Conservation (phyloP, 2,113 vertebrate species). For the Lanius collurio region DNA sequence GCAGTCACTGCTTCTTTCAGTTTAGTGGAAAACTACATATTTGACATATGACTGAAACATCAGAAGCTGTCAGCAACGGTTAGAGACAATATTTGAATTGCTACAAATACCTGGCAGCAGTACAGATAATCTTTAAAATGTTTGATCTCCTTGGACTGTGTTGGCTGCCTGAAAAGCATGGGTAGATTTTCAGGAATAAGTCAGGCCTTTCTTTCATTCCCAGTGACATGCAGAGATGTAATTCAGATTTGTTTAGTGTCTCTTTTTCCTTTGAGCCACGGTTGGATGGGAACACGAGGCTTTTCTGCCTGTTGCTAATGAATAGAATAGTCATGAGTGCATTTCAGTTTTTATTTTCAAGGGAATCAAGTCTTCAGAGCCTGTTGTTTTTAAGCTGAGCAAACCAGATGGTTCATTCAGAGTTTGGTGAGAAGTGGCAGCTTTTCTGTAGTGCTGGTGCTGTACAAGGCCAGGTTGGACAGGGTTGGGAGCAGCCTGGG, state of each 20-base stretch:
- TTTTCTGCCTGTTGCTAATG: not conserved
- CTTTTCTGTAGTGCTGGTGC: not conserved
- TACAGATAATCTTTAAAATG: slow-evolving; percentile 25
- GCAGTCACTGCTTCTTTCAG: not conserved
- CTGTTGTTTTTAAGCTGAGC: not conserved
- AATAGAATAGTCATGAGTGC: not conserved
- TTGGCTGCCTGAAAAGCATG: not conserved
- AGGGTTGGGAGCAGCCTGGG: not conserved
- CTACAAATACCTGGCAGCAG: slow-evolving; percentile 38
- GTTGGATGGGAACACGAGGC: not conserved
- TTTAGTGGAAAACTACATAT: not conserved
- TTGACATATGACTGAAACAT: slow-evolving; percentile 4
- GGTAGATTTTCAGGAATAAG: not conserved
- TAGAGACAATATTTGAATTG: slow-evolving; percentile 31
- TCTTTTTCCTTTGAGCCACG: not conserved
- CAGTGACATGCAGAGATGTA: not conserved
- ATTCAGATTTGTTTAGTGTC: not conserved
- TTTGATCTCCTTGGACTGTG: slow-evolving; percentile 10
- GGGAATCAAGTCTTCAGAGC: not conserved
- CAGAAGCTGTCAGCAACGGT: slow-evolving; percentile 18
- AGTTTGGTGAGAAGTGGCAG: not conserved
- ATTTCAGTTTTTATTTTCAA: not conserved
- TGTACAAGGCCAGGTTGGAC: not conserved
- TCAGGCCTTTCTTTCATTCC: not conserved
- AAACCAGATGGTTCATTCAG: not conserved